A percentile compares a stretch with the other conserved stretches of the same genome.
These are phyloP conservation scores for Dendronephthya gigantea DNA, from an alignment of 64 coral and sea anemone genomes.

Conservation along the genomic window DNA sequence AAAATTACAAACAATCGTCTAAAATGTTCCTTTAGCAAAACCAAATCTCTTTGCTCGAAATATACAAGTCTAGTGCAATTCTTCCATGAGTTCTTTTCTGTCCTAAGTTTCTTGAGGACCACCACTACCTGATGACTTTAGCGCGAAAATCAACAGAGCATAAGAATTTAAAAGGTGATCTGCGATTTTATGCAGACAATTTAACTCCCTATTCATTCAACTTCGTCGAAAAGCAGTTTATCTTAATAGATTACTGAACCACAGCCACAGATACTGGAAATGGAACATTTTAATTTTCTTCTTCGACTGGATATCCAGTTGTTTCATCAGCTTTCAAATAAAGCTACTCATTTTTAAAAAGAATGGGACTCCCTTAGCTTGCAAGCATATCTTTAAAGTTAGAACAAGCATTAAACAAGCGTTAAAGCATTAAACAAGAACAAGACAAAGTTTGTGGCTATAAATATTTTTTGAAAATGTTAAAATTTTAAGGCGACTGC, in stretches of 20 bases:
- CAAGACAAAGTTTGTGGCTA: too few species aligned
- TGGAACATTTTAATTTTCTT: slow-evolving; percentile 17
- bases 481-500: too few species aligned
- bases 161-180: not conserved
- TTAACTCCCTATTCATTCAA: slow-evolving; percentile 38
- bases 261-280: not conserved
- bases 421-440: too few species aligned
- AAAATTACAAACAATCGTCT: slow-evolving; percentile 43
- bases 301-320: not conserved
- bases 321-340: slow-evolving; percentile 19
- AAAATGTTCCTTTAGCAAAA: slow-evolving; percentile 42
- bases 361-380: slow-evolving; percentile 41
- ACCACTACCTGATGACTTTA: slow-evolving; percentile 44
- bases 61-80: slow-evolving; percentile 52
- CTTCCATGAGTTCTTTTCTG: slow-evolving; percentile 47
- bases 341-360: slow-evolving; percentile 31
- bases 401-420: slow-evolving; percentile 19
- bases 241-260: not conserved
- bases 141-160: slow-evolving; percentile 18
- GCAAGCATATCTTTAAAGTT: slow-evolving; percentile 50
- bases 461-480: too few species aligned
- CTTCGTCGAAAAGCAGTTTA: slow-evolving; percentile 24
- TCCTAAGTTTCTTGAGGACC: slow-evolving; percentile 37
- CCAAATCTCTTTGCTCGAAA: slow-evolving; percentile 41
- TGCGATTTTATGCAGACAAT: slow-evolving; percentile 13